These are phyloP conservation scores for Drosophila mettleri DNA, from an alignment of 2,888 invertebrate genomes.

Conservation along the genomic window DNA sequence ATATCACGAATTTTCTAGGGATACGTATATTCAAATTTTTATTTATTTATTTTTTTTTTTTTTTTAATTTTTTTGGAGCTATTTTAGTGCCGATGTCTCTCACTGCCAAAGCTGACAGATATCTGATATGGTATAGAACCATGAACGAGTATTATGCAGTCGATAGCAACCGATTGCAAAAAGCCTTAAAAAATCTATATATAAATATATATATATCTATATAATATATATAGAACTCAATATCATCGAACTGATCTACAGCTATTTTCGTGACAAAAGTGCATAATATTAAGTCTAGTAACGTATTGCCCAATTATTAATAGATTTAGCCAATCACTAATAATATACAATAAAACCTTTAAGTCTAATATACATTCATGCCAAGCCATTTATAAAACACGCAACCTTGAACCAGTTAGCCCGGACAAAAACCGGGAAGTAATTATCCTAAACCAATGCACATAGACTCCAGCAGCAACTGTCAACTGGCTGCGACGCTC, in stretches of 20 bases:
- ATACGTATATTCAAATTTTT: too few relatives aligned
- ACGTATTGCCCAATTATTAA: background rate
- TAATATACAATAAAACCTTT: background rate
- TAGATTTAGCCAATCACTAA: background rate
- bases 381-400: background rate
- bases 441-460: slow-evolving; percentile 16
- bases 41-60: too few relatives aligned
- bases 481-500: slow-evolving; percentile 53
- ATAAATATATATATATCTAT: too few relatives aligned
- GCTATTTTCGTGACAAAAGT: background rate
- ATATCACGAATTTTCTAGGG: too few relatives aligned
- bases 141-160: too few relatives aligned
- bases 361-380: background rate
- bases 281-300: background rate
- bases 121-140: too few relatives aligned
- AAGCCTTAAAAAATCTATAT: too few relatives aligned
- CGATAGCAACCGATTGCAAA: too few relatives aligned
- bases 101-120: too few relatives aligned
- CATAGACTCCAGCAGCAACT: slow-evolving; percentile 31
- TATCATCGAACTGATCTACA: background rate
- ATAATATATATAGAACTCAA: background rate
- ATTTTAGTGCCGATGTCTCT: too few relatives aligned
- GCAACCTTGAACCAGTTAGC: slow-evolving; percentile 9
- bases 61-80: too few relatives aligned
- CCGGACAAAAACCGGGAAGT: background rate